phyloP scores from a whole-genome alignment of 2,888 invertebrate species.

The Lagria hirta region DNA sequence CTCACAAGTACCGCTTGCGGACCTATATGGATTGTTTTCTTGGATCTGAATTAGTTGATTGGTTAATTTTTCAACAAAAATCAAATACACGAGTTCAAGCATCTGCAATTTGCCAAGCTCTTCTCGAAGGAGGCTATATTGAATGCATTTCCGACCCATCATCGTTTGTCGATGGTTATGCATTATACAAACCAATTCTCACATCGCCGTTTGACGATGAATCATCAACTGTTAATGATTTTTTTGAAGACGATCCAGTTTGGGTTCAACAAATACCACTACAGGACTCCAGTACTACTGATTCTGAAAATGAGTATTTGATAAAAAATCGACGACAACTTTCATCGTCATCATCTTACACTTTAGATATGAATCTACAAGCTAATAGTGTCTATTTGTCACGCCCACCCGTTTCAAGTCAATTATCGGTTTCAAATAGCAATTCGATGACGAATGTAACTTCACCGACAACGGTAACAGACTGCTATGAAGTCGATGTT shows the following conservation, averaged over 20 bases:
- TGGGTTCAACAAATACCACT: conserved; percentile 59
- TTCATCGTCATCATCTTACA: conserved; percentile 58
- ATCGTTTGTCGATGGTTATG: conserved; percentile 56
- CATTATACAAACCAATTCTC: conserved; percentile 55
- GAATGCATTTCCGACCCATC: conserved; percentile 64
- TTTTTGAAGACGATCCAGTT: conserved; percentile 60
- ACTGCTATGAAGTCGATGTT: conserved; percentile 25
- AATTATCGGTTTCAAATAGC: conserved; percentile 12
- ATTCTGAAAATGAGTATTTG: conserved; percentile 54
- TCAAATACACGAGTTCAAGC: conserved; percentile 78
- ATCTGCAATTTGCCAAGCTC: conserved; percentile 73
- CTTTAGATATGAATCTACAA: conserved; percentile 65
- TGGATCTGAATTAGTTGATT: conserved; percentile 79
- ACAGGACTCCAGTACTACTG: conserved; percentile 44
- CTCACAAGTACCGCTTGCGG: conserved; percentile 70
- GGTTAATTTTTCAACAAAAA: conserved; percentile 77
- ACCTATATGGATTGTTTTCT: conserved; percentile 75
- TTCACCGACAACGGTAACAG: too few species aligned
- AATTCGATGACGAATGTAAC: too few species aligned
- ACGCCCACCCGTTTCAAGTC: conserved; percentile 48
- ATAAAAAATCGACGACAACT: conserved; percentile 46
- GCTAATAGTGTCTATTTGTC: conserved; percentile 63
- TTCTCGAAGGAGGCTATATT: conserved; percentile 74
- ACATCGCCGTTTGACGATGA: conserved; percentile 43
- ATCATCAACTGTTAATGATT: conserved; percentile 40